Evolutionary conservation across 2,797 vertebrate species (phyloP).

Genomic region (Gallinago solitaria): DNA sequence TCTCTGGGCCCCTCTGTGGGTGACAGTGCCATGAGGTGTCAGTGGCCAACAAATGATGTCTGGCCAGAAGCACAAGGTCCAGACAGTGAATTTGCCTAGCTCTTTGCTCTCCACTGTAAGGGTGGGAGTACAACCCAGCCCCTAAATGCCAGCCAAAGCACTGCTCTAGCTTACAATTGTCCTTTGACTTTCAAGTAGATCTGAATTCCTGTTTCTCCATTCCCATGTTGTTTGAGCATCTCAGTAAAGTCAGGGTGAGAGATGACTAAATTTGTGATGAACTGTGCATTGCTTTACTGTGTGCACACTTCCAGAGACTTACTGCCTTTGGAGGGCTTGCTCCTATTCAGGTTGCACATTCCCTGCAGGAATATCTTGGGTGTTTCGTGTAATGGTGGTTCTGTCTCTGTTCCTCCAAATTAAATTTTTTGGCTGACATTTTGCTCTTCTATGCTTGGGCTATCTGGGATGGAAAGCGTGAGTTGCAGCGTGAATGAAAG

Average conservation of each 20-base stretch:
- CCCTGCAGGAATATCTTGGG: background rate
- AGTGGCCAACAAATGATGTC: constrained; percentile 12
- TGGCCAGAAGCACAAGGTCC: background rate
- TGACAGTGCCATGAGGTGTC: constrained; percentile 38
- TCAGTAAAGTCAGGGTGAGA: background rate
- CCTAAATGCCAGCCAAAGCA: background rate
- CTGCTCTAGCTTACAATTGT: background rate
- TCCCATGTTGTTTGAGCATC: background rate
- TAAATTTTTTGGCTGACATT: background rate
- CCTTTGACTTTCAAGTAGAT: background rate
- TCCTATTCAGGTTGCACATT: background rate
- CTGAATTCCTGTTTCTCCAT: background rate
- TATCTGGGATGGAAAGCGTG: background rate
- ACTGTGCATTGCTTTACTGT: background rate
- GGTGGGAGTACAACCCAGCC: background rate
- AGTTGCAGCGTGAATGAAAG: background rate
- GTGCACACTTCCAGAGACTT: background rate
- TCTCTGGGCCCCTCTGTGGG: background rate
- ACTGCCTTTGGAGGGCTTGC: rapidly evolving
- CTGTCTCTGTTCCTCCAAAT: background rate
- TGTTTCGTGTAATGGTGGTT: background rate
- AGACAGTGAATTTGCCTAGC: background rate
- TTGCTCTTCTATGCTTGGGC: background rate
- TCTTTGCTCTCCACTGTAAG: background rate
- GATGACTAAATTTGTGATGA: background rate